Evolutionary conservation across 2,888 invertebrate genomes (phyloP).

Genomic region (Augiades crinisus): DNA sequence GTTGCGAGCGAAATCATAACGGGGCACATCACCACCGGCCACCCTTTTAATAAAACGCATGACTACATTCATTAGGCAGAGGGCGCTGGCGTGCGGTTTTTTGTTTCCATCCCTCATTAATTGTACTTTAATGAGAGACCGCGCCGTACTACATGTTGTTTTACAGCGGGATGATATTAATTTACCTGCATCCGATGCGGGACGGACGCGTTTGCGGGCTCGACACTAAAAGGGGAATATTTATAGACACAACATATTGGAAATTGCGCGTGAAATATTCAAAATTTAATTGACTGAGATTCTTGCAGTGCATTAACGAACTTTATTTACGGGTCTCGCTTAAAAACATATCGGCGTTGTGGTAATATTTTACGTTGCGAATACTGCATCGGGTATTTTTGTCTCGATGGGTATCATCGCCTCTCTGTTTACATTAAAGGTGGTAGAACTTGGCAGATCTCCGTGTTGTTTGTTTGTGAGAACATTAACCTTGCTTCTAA

Average conservation of each 20-base stretch:
- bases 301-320: no score
- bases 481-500: no score
- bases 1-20: slow-evolving; percentile 8
- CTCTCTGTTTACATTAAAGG: no score
- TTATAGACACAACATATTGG: neutral
- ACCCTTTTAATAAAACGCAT: slow-evolving; percentile 43
- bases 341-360: no score
- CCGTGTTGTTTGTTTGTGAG: no score
- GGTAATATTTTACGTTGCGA: no score
- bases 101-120: slow-evolving; percentile 47
- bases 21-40: slow-evolving; percentile 11
- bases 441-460: no score
- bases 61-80: slow-evolving; percentile 46
- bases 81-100: slow-evolving; percentile 43
- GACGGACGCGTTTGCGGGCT: neutral
- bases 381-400: no score
- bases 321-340: no score
- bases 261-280: no score
- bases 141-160: slow-evolving; percentile 28
- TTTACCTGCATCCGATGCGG: slow-evolving; percentile 19
- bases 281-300: no score
- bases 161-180: slow-evolving; percentile 23
- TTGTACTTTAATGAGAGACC: slow-evolving; percentile 49
- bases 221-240: neutral
- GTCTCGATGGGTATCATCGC: no score